A percentile compares a stretch with the other conserved stretches of the same genome.
Conservation (phyloP, 2,797 vertebrate genomes). For the Ctenopoma multispine region DNA sequence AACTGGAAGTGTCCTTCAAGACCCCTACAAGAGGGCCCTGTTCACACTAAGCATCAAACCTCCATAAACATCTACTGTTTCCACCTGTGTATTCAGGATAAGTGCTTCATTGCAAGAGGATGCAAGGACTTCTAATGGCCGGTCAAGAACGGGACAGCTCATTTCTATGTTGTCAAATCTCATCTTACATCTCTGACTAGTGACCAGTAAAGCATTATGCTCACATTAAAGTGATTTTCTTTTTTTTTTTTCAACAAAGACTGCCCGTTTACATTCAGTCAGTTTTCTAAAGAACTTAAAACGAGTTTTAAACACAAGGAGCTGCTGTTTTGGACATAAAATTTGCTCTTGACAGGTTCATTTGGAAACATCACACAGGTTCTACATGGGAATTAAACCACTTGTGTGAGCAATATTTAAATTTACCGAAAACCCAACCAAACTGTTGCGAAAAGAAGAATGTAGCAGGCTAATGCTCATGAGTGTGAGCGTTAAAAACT, state of each 20-base stretch:
- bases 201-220: neutral
- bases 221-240: neutral
- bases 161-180: neutral
- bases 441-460: neutral
- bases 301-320: neutral
- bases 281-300: neutral
- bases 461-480: slow-evolving; percentile 16
- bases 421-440: slow-evolving; percentile 5
- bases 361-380: neutral
- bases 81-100: slow-evolving; percentile 5
- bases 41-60: neutral
- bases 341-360: neutral
- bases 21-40: neutral
- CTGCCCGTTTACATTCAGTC: neutral
- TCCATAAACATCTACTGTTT: slow-evolving; percentile 7
- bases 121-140: slow-evolving; percentile 1
- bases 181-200: neutral
- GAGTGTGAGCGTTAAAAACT: slow-evolving; percentile 32
- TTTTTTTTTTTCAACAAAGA: neutral
- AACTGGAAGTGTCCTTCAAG: neutral
- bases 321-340: no score
- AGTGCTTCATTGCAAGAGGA: slow-evolving; percentile 5
- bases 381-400: neutral
- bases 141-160: neutral
- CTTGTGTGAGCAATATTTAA: slow-evolving; percentile 10